Base-by-base conservation (phyloP, 2,797 vertebrate genomes). In the Etheostoma perlongum region DNA sequence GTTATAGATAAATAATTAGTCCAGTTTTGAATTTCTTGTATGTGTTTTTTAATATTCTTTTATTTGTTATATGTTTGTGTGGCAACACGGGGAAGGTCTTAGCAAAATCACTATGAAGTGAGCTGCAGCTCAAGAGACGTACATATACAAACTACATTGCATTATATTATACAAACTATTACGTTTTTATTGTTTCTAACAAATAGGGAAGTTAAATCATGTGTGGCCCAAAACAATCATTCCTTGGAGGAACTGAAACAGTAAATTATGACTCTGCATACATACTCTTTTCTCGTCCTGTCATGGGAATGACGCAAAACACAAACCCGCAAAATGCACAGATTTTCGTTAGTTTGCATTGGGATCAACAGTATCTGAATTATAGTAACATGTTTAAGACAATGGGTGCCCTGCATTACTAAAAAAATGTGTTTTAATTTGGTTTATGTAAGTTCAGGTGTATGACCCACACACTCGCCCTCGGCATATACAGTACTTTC, bases 221-320 rank as follows among this genome's bases (percentile, higher is more conserved):
- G 2, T 0, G 4, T 16, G 27, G 25, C 12, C 0, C 0, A 8
- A 19, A 2, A 14, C n/a, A 40, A 74, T 65, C 21, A 48, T 12
- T 25, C 13, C 52, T 63, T 2, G 19, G n/a, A 67, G 59, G 79
- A 79, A 82, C 13, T 58, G 60, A 72, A 86, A 74, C 40, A 2
- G 13, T n/a, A 14, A 30, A 4, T 27, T 61, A 4, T 55, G 75
- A 64, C 40, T 33, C 55, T 54, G 14, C 67, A 72, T 23, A 19
- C 16, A 33, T 21, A n/a, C 6, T 7, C 16, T 42, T 67, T 76
- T 30, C 42, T 62, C 9, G 27, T 42, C 10, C 23, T 33, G 36
- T 63, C 59, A 27, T 46, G 52, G 64, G 54, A 64, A 46, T 71
- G 30, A 19, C 0, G 25, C 18, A 48, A n/a, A 27, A 27, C 27